Evolutionary conservation across 1,140 invertebrate genomes (phyloP), one percentile per base, ranked within the genome.

Genomic region (Epicauta chinensis): DNA sequence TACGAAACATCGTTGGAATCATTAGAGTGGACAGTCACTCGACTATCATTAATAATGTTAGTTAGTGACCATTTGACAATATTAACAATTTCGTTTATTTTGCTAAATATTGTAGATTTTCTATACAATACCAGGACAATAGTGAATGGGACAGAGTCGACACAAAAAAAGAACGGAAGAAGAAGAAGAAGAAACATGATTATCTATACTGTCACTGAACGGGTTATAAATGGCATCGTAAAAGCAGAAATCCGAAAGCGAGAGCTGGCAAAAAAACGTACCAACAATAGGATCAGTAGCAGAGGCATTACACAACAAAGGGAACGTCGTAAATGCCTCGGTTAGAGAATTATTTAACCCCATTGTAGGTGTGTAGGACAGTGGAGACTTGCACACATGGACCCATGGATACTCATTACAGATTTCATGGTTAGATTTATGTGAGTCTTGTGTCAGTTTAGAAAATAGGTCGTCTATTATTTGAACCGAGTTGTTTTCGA

Each of bases 281-380:
- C 7, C 23, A 36, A 45, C 32, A 47, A 47, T 47, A 47, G 45
- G 45, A 37, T 34, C 50, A 34, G 50, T 52, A 52, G 50, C 50
- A 15, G 37, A 45, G 34, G 41, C 42, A 52, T 52, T 52, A 38
- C 17, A 45, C 37, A 45, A 42, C 40, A 52, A 52, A 11, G n/a
- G 15, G 17, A 40, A 35, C 37, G 23, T 42, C 23, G 37, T 52
- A 52, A 52, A 52, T 52, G 50, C 41, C 41, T 42, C 38, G 50
- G 41, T 42, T 42, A 52, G 45, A 45, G 50, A 52, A 52, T 52
- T 52, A 52, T 52, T 52, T 52, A 52, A 52, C 50, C n/a, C 50
- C 50, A 52, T 52, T 52, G 50, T 52, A 13, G 35, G n/a, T 15
- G 34, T n/a, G n/a, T n/a, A n/a, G 23, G 23, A 23, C 23, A 23